These are phyloP conservation scores for Apostichopus japonicus DNA, from an alignment of 35 echinoderm and acorn worm genomes.

Conservation along the genomic window DNA sequence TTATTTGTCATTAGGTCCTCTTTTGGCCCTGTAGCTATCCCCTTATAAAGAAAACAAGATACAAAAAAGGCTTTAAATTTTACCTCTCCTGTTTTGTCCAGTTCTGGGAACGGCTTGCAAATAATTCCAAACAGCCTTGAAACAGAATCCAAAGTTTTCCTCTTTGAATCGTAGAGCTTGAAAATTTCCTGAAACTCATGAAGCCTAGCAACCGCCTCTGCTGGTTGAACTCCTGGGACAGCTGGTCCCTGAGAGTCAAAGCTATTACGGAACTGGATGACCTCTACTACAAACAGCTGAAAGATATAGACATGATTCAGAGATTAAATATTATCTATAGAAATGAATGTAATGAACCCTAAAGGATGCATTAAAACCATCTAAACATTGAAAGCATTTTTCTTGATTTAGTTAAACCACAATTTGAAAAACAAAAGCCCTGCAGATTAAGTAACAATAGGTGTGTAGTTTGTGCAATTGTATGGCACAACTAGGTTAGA, in stretches of 20 bases:
- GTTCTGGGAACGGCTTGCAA: constrained; percentile 94
- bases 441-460: too few relatives aligned
- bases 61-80: neutral
- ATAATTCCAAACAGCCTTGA: constrained; percentile 96
- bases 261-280: constrained; percentile 97
- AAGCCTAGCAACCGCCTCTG: constrained; percentile 89
- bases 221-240: constrained; percentile 92
- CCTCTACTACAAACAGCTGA: constrained; percentile 96
- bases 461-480: too few relatives aligned
- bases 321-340: too few relatives aligned
- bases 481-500: too few relatives aligned
- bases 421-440: too few relatives aligned
- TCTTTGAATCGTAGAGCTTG: constrained; percentile 95
- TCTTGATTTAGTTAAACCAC: too few relatives aligned
- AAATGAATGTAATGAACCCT: too few relatives aligned
- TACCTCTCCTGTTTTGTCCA: constrained; percentile 98
- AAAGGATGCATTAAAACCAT: too few relatives aligned
- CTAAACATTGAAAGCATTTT: too few relatives aligned
- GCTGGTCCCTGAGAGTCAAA: constrained; percentile 99
- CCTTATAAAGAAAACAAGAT: too few relatives aligned
- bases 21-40: too few relatives aligned
- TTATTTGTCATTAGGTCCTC: too few relatives aligned
- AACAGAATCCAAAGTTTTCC: constrained; percentile 90
- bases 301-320: neutral
- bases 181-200: constrained; percentile 98